Base-by-base conservation (phyloP, 2,797 vertebrate genomes). In the Chelmon rostratus region DNA sequence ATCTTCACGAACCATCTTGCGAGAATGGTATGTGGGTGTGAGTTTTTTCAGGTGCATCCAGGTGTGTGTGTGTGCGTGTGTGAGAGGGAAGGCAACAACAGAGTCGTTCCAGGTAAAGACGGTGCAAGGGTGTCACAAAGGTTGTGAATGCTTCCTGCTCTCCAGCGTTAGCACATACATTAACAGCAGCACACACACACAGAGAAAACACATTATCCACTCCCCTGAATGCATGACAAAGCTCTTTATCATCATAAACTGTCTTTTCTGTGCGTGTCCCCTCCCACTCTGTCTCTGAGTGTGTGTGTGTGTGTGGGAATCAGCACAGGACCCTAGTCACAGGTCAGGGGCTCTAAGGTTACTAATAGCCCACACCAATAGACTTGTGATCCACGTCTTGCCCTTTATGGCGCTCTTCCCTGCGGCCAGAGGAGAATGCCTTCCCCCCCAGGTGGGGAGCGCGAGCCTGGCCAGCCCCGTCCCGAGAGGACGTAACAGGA, bases 281-380 rank as follows among this genome's bases (percentile, higher is more conserved):
- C 83, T 78, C 78, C 89, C 76, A 80, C 73, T 59, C 21, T 16
- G 79, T 62, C 63, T 57, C 33, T 68, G 40, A 9, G 40, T 42
- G 38, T 68, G 80, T 42, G 78, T 79, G 73, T 77, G 78, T 87
- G 93, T 93, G 94, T 95, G 94, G 93, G 95, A 96, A 96, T 94
- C 92, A 83, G 95, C 91, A 92, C 94, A 94, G 93, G 88, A 93
- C 92, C 91, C 89, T 88, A 95, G 93, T 96, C 94, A 94, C 94
- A 96, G 94, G 94, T 95, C 94, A 94, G 93, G 82, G 88, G 88
- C 93, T 95, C 94, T 96, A 93, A 92, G 90, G 93, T 96, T 95
- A 95, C 95, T 95, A 95, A 95, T 95, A 95, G 94, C 92, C 90
- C 88, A 90, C 89, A 92, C 94, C 93, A 92, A 94, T 93, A 92